Percentiles rank a stretch among this genome's conserved stretches.
Conservation (phyloP, 2,888 invertebrate genomes). For the Rhingia rostrata region DNA sequence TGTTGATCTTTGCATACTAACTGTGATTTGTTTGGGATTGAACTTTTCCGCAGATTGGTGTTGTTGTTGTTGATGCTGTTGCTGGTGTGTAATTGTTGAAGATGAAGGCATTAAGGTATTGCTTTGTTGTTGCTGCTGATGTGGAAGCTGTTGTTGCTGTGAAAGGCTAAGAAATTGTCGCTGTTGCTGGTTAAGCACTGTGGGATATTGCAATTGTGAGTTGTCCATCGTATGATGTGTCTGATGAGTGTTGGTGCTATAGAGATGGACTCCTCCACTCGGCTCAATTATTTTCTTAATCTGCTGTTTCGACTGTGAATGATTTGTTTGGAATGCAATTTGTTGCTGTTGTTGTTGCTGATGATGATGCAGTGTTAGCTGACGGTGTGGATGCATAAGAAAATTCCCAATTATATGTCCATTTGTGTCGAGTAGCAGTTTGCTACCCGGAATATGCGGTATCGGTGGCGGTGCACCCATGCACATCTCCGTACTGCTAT, state of each 20-base stretch:
- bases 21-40: slow-evolving; percentile 80
- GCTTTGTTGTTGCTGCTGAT: slow-evolving; percentile 72
- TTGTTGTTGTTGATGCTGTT: slow-evolving; percentile 56
- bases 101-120: slow-evolving; percentile 75
- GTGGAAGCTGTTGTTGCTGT: slow-evolving; percentile 65
- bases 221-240: slow-evolving; percentile 75
- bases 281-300: slow-evolving; percentile 53
- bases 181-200: slow-evolving; percentile 77
- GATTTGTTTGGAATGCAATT: slow-evolving; percentile 66
- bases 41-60: slow-evolving; percentile 77
- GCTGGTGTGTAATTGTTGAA: slow-evolving; percentile 74
- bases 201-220: slow-evolving; percentile 79
- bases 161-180: slow-evolving; percentile 73
- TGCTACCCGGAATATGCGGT: slow-evolving; percentile 75
- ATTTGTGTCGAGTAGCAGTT: slow-evolving; percentile 81
- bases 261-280: slow-evolving; percentile 67
- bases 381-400: slow-evolving; percentile 77
- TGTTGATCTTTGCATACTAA: slow-evolving; percentile 79
- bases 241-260: slow-evolving; percentile 72
- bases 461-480: slow-evolving; percentile 76
- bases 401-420: slow-evolving; percentile 82
- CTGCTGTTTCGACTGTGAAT: slow-evolving; percentile 65
- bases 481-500: slow-evolving; percentile 80
- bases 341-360: slow-evolving; percentile 77
- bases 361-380: slow-evolving; percentile 75